Evolutionary conservation across 30 jellyfish, hydroid and myxozoan genomes (phyloP), one percentile per base, ranked within the genome.

Genomic region (Rhopilema esculentum): DNA sequence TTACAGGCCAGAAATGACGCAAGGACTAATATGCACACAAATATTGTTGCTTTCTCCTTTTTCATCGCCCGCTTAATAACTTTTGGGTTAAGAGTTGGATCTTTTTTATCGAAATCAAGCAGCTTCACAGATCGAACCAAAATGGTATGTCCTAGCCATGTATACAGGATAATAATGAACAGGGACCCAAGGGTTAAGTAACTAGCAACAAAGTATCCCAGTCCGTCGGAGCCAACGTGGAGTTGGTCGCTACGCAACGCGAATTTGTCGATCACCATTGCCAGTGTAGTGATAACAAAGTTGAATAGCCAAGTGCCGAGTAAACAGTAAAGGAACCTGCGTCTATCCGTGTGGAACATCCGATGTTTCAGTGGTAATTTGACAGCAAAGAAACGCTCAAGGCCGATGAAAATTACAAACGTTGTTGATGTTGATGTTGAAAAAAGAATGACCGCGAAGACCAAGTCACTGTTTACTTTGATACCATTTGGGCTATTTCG

Each of bases 291-390:
- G 8, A 78, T 1, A 0, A 61, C 25, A 49, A 27, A 20, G 31
- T 78, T 48, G 29, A 78, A 6, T 0, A 78, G 9, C 88, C 88
- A 78, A 0, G 88, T 78, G 21, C 53, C 20, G 15, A 30, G 24
- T 16, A 30, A 1, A 26, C 49, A 64, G 23, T 26, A 52, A 18
- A 78, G 40, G 17, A 78, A 69, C 15, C 29, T 61, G 31, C 40
- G 27, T 24, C 79, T 51, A 21, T 32, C 51, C 27, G 87, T 76
- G 15, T 81, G 82, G 75, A 81, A 81, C 40, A 67, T 0, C 27
- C 91, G 79, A 49, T 81, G 83, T 26, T 81, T 72, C 16, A 81
- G 49, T 68, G 91, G 91, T 30, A 81, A 16, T 52, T 50, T 67
- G 30, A 81, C 66, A 2, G 91, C 91, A 20, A 67, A 22, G 72